phyloP scores from a whole-genome alignment of 1,140 invertebrate species.

The Drosophila bocki region DNA sequence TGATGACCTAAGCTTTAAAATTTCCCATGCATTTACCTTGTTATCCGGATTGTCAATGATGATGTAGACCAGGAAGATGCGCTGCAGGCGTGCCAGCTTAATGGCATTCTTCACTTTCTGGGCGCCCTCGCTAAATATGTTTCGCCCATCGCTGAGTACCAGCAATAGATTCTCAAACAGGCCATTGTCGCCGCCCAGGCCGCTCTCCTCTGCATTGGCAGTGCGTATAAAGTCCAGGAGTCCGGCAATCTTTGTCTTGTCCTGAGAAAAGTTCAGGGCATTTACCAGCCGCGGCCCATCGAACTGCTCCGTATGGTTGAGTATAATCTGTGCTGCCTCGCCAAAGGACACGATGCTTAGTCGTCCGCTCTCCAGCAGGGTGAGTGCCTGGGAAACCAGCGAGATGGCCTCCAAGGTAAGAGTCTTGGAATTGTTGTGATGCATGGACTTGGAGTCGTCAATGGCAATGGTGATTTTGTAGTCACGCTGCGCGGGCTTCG shows the following conservation, averaged over 20 bases:
- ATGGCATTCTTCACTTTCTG: conserved; percentile 92
- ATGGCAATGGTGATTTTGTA: conserved; percentile 99
- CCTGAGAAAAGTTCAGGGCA: conserved; percentile 92
- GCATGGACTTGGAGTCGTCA: conserved; percentile 98
- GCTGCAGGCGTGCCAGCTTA: conserved; percentile 90
- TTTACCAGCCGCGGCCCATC: conserved; percentile 92
- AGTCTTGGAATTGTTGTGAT: conserved; percentile 94
- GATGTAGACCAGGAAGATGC: conserved; percentile 97
- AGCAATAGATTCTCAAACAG: conserved; percentile 93
- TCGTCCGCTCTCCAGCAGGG: conserved; percentile 96
- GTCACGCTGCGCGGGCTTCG: conserved; percentile 97
- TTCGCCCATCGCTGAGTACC: conserved; percentile 97
- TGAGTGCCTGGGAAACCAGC: conserved; percentile 95
- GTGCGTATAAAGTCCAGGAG: conserved; percentile 92
- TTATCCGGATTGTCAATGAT: conserved; percentile 97
- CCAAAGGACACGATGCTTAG: conserved; percentile 97
- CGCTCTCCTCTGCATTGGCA: conserved; percentile 88
- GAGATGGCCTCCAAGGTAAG: conserved; percentile 98
- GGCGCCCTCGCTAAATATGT: conserved; percentile 95
- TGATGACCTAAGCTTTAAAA: background rate
- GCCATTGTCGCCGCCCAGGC: conserved; percentile 88
- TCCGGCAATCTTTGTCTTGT: conserved; percentile 92
- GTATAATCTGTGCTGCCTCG: conserved; percentile 92
- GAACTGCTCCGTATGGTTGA: conserved; percentile 94
- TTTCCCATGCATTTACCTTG: conserved; percentile 88